Evolutionary conservation across 64 coral and sea anemone genomes (phyloP).

Genomic region (Actinia tenebrosa): DNA sequence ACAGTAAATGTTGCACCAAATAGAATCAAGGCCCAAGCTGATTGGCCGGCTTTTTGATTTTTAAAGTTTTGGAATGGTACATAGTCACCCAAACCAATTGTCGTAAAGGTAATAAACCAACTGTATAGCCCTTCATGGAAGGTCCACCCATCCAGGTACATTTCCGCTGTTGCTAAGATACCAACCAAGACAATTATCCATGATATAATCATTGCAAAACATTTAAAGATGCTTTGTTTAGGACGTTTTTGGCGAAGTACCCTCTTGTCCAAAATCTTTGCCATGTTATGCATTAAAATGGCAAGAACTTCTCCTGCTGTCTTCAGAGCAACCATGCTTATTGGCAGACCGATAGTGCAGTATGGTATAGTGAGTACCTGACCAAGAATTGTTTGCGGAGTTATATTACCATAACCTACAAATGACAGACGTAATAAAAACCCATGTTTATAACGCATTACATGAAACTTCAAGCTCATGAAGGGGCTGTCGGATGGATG

Average conservation of each 20-base stretch:
- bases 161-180: neutral
- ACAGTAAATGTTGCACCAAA: neutral
- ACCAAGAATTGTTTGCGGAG: slow-evolving; percentile 18
- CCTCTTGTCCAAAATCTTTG: neutral
- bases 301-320: slow-evolving; percentile 6
- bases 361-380: slow-evolving; percentile 13
- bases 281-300: neutral
- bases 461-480: no score
- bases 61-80: neutral
- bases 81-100: slow-evolving; percentile 15
- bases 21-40: neutral
- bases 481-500: no score
- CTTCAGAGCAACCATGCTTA: slow-evolving; percentile 10
- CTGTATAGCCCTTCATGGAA: slow-evolving; percentile 2
- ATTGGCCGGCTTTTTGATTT: neutral
- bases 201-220: neutral
- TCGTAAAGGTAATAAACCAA: slow-evolving; percentile 17
- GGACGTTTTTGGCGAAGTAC: neutral
- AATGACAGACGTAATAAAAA: neutral
- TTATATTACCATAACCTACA: slow-evolving; percentile 16
- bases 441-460: neutral
- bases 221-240: neutral
- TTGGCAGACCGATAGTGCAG: slow-evolving; percentile 16
- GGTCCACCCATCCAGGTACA: neutral
- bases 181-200: neutral